phyloP scores from a whole-genome alignment of 2,113 vertebrate species.

The Seriola quinqueradiata region DNA sequence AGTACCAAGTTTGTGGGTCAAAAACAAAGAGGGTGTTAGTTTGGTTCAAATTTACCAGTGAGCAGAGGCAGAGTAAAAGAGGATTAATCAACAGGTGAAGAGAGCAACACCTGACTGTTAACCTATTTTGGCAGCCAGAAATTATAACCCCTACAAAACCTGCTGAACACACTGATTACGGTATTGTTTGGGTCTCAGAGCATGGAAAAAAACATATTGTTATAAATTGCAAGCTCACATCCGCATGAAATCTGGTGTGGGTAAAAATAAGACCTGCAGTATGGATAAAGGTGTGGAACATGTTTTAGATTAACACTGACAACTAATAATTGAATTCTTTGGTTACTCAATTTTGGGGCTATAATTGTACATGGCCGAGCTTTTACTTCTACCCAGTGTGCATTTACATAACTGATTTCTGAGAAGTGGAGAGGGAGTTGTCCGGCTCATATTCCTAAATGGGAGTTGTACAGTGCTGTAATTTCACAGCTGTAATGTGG shows the following conservation, averaged over 20 bases:
- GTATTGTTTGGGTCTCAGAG: constrained; percentile 28
- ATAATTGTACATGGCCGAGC: constrained; percentile 14
- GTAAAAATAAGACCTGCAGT: neutral
- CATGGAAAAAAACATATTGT: neutral
- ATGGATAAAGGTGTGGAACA: constrained; percentile 8
- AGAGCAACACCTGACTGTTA: constrained; percentile 3
- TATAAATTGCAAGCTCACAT: neutral
- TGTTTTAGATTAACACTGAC: constrained; percentile 22
- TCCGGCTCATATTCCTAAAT: constrained; percentile 63
- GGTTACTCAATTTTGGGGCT: constrained; percentile 11
- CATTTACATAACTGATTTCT: constrained; percentile 69
- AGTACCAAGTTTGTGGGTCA: neutral
- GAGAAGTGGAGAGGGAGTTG: constrained; percentile 60
- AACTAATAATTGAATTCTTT: constrained; percentile 44
- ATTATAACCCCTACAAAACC: constrained; percentile 23
- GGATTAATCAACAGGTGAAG: constrained; percentile 52
- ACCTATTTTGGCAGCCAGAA: constrained; percentile 17
- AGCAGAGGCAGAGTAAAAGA: neutral
- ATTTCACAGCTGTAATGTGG: constrained; percentile 81
- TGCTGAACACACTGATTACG: constrained; percentile 33
- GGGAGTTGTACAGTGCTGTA: constrained; percentile 60
- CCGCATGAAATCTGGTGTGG: neutral
- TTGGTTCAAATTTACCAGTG: constrained; percentile 14
- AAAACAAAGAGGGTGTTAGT: constrained; percentile 26
- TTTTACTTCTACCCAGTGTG: constrained; percentile 8